phyloP scores from a whole-genome alignment of 2,888 invertebrate species.

The Andrena camellia region DNA sequence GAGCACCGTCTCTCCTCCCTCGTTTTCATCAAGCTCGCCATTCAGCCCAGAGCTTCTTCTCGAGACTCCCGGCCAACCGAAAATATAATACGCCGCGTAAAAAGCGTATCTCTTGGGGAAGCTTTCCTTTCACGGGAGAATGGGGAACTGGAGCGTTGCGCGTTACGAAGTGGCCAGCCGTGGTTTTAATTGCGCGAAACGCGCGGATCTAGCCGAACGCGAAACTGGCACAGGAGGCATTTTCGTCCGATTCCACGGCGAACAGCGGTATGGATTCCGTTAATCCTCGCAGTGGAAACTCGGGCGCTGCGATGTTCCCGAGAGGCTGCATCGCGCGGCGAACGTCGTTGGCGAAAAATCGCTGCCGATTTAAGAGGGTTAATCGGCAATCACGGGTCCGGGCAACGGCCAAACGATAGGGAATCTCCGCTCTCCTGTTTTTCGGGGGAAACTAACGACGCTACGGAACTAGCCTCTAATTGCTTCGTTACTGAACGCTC shows the following conservation, averaged over 20 bases:
- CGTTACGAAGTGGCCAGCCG: conserved; percentile 24
- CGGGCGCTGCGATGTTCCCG: background rate
- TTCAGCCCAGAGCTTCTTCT: background rate
- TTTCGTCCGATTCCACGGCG: conserved; percentile 9
- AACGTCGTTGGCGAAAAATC: background rate
- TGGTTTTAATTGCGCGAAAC: conserved; percentile 47
- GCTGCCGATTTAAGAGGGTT: background rate
- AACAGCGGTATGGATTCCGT: background rate
- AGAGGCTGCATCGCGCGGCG: background rate
- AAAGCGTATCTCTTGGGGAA: background rate
- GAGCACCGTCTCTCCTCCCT: too few relatives aligned
- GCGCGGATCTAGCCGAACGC: conserved; percentile 9
- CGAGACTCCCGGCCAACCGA: background rate
- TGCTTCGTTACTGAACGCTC: conserved; percentile 28
- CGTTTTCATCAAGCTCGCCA: too few relatives aligned
- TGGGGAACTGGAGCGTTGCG: conserved; percentile 50
- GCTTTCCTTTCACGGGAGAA: conserved; percentile 34
- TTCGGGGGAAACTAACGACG: background rate
- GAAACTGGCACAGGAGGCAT: conserved; percentile 27
- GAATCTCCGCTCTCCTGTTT: background rate
- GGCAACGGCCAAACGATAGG: background rate
- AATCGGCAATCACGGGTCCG: conserved; percentile 8
- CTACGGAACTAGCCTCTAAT: conserved; percentile 20
- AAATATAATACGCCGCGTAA: background rate
- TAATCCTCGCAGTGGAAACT: background rate